These are phyloP conservation scores for Cherax destructor DNA, from an alignment of 1,140 invertebrate genomes.

Conservation along the genomic window DNA sequence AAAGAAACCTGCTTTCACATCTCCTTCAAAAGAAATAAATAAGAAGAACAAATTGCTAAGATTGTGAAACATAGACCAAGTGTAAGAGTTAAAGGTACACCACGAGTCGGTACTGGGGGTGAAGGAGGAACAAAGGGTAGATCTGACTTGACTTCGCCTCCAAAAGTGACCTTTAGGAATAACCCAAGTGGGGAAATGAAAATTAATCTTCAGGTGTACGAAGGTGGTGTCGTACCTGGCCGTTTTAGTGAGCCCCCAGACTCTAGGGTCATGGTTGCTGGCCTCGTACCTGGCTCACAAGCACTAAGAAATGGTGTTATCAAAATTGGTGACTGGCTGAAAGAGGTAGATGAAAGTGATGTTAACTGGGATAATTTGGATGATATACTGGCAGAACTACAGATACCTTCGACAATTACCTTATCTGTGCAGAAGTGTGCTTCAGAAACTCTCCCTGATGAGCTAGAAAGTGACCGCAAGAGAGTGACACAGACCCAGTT, in stretches of 20 bases:
- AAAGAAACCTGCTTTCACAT: conserved; percentile 46
- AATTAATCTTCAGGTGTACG: conserved; percentile 62
- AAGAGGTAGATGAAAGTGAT: conserved; percentile 68
- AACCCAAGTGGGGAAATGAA: conserved; percentile 70
- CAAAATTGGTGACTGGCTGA: conserved; percentile 73
- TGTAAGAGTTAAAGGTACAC: conserved; percentile 61
- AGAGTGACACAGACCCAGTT: conserved; percentile 70
- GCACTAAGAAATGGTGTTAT: conserved; percentile 71
- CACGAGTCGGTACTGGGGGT: conserved; percentile 28
- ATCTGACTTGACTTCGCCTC: conserved; percentile 46
- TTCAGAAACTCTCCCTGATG: conserved; percentile 65
- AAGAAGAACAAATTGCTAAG: conserved; percentile 66
- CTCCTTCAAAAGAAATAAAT: conserved; percentile 57
- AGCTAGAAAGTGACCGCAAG: conserved; percentile 47
- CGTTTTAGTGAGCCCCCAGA: conserved; percentile 71
- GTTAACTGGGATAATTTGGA: conserved; percentile 71
- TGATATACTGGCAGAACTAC: conserved; percentile 67
- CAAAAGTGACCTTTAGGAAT: conserved; percentile 71
- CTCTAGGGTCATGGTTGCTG: conserved; percentile 72
- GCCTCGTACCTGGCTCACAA: conserved; percentile 72
- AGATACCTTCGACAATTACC: conserved; percentile 68
- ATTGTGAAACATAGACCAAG: conserved; percentile 67
- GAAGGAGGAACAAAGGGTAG: conserved; percentile 42
- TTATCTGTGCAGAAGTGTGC: conserved; percentile 70
- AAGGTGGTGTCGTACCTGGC: conserved; percentile 72